Evolutionary conservation across 2,888 invertebrate genomes (phyloP), one percentile per base, ranked within the genome.

Genomic region (Tetragonisca angustula): DNA sequence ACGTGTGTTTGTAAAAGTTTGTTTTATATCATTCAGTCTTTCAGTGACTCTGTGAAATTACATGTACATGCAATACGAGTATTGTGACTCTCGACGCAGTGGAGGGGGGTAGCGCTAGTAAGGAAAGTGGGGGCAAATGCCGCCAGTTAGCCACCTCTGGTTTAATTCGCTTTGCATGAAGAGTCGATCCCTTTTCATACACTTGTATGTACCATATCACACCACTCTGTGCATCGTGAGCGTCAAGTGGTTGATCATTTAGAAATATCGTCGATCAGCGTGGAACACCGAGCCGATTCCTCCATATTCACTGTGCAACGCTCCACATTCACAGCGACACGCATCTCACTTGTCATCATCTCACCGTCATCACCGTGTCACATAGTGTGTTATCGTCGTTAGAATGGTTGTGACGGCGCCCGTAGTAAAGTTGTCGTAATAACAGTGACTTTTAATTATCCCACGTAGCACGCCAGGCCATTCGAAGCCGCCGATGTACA

Each of bases 401-500:
- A 43, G 68, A 76, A 68, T 59, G 21, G 69, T 17, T 81, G 24
- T 75, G n/a, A 52, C 15, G 36, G 56, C 3, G 36, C 1, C 9
- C 6, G 17, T 9, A 17, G 24, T 24, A 32, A 32, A 0, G 21
- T 32, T 21, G 32, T 49, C 17, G 13, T 52, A 49, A 13, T 24
- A 68, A 67, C 61, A 79, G 75, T 11, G n/a, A 36, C 36, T 24
- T 79, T 69, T 27, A 69, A 73, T 79, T 82, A 69, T 86, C 32
- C 59, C 77, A 43, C 49, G 79, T 87, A 89, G 88, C 74, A 71
- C 77, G 50, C 59, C 74, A 13, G 87, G 82, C 9, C 74, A 74
- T 17, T 52, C 88, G 62, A 91, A 95, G 88, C 96, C 97, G 17
- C 95, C 96, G 86, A 96, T 97, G 95, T 97, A 96, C 94, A 96